Conservation (phyloP, 2,113 vertebrate species). For the Bostrychus sinensis region DNA sequence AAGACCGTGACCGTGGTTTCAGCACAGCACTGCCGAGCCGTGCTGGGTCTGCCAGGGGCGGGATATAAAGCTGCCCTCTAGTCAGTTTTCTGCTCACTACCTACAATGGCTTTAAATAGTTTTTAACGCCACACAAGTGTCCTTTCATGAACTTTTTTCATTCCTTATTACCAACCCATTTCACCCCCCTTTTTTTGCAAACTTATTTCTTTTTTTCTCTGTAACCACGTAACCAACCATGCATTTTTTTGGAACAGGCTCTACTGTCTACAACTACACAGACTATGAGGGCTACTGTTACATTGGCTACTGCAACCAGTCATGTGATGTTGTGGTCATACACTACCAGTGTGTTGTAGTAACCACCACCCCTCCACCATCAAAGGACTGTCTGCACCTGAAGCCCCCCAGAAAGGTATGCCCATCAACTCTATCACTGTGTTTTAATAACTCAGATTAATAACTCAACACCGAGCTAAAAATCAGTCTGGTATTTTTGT, state of each 20-base stretch:
- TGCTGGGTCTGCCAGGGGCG: too few species aligned
- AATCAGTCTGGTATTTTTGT: not conserved
- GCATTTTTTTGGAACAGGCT: slow-evolving; percentile 69
- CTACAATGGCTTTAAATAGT: too few species aligned
- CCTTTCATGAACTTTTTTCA: too few species aligned
- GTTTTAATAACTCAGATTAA: not conserved
- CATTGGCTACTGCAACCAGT: slow-evolving; percentile 66
- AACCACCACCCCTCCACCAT: not conserved
- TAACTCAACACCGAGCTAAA: too few species aligned
- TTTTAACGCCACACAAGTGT: too few species aligned
- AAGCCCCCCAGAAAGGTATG: slow-evolving; percentile 44
- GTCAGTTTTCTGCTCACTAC: too few species aligned
- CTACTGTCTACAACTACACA: slow-evolving; percentile 70
- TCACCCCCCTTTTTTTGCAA: too few species aligned
- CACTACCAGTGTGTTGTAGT: not conserved
- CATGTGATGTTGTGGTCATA: slow-evolving; percentile 59
- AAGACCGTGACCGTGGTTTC: too few species aligned
- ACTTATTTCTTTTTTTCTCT: not conserved
- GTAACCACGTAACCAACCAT: too few species aligned
- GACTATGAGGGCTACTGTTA: slow-evolving; percentile 79
- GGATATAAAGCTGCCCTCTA: too few species aligned
- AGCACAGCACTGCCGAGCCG: too few species aligned
- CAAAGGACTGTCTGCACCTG: not conserved
- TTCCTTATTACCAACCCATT: too few species aligned
- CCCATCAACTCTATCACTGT: not conserved